phyloP scores from a whole-genome alignment of 2,113 vertebrate genomes.

The Paracanthobrama guichenoti region DNA sequence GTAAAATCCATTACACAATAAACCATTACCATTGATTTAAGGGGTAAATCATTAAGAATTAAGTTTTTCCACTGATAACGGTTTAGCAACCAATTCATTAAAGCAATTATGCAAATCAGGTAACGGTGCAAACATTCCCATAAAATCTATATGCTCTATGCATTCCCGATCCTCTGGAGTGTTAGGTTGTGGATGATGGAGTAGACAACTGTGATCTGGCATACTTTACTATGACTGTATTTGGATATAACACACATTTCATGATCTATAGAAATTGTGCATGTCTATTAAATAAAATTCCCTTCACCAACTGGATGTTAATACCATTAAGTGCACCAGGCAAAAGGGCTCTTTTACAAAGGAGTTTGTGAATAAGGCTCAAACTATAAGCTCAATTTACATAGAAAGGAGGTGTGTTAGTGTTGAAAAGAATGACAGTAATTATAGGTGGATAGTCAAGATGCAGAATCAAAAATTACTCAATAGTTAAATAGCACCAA shows the following conservation, averaged over 20 bases:
- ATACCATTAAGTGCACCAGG: neutral
- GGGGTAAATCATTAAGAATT: neutral
- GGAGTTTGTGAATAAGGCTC: neutral
- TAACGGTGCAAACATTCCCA: neutral
- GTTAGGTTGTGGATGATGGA: neutral
- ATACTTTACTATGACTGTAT: conserved; percentile 2
- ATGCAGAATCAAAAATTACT: neutral
- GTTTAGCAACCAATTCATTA: neutral
- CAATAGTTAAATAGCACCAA: neutral
- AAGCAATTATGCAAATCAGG: conserved; percentile 15
- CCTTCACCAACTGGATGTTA: neutral
- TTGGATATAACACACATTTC: conserved; percentile 2
- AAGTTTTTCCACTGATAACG: neutral
- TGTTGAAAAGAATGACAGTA: neutral
- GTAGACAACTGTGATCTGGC: conserved; percentile 5
- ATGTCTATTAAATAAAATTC: neutral
- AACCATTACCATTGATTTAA: neutral
- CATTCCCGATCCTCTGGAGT: neutral
- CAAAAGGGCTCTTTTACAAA: neutral
- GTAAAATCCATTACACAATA: too few species aligned
- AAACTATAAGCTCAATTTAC: neutral
- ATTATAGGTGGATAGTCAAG: neutral
- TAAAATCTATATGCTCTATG: neutral
- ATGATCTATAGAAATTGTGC: neutral
- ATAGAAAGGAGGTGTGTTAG: neutral